Conservation (phyloP, 1,140 invertebrate species). For the Drosophila micromelanica region DNA sequence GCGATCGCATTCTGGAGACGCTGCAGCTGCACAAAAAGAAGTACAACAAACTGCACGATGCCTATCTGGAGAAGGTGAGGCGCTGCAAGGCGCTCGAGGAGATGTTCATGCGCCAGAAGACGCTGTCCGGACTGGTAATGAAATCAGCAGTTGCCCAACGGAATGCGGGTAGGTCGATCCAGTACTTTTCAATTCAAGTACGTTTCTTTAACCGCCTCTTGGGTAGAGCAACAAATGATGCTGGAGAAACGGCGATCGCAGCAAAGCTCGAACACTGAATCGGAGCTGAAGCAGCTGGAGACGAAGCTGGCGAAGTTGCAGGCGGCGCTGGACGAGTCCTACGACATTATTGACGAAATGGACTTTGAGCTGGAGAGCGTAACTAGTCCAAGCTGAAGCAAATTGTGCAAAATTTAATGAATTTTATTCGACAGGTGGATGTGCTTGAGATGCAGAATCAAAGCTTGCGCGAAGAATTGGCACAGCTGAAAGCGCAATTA, state of each 20-base stretch:
- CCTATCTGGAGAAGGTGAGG: conserved; percentile 74
- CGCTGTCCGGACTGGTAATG: conserved; percentile 74
- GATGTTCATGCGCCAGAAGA: conserved; percentile 75
- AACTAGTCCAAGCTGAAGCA: neutral
- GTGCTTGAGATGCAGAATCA: conserved; percentile 77
- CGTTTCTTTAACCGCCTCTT: neutral
- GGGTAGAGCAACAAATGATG: conserved; percentile 55
- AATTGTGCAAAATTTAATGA: neutral
- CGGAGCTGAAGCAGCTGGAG: conserved; percentile 47
- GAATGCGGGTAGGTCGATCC: conserved; percentile 38
- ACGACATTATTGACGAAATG: conserved; percentile 82
- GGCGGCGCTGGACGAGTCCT: conserved; percentile 69
- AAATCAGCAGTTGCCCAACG: conserved; percentile 72
- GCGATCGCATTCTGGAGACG: conserved; percentile 60
- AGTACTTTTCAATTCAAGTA: neutral
- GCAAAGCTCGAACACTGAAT: conserved; percentile 36
- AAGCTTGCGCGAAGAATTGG: conserved; percentile 62
- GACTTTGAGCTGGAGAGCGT: conserved; percentile 82
- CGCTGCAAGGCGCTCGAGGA: conserved; percentile 75
- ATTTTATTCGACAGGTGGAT: conserved; percentile 49
- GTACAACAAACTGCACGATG: conserved; percentile 75
- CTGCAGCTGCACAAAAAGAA: conserved; percentile 75
- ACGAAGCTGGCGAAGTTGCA: conserved; percentile 66
- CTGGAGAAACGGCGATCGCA: conserved; percentile 57
- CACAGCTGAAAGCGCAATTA: conserved; percentile 38